Percentiles rank a stretch among this genome's conserved stretches.
These are phyloP conservation scores for Thunnus maccoyii DNA, from an alignment of 2,113 vertebrate genomes.

Conservation along the genomic window DNA sequence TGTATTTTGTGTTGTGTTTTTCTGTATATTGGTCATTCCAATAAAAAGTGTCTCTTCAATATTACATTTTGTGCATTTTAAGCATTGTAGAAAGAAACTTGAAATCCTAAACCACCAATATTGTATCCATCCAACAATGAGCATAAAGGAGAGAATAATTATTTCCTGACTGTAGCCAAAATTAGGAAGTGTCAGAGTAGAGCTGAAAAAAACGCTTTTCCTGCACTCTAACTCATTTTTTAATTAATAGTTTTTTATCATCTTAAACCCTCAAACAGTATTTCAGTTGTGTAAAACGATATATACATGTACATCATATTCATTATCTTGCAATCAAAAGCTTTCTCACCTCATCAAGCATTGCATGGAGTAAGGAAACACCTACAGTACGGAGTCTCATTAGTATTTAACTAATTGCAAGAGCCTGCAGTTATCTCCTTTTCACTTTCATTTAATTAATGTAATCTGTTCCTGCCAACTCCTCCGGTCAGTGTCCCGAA, in stretches of 20 bases:
- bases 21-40: no score
- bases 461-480: conserved; percentile 39
- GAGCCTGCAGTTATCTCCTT: conserved; percentile 23
- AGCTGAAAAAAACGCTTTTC: no score
- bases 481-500: conserved; percentile 34
- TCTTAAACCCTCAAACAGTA: no score
- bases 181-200: no score
- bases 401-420: conserved; percentile 27
- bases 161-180: no score
- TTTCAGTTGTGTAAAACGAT: neutral
- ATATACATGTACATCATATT: no score
- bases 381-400: conserved; percentile 14
- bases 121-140: neutral
- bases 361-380: neutral
- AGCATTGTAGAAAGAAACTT: neutral
- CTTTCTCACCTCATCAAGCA: neutral
- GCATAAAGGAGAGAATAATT: no score
- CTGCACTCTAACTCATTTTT: no score
- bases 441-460: conserved; percentile 41
- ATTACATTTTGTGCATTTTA: no score
- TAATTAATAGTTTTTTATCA: no score
- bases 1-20: no score
- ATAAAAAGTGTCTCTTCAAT: no score
- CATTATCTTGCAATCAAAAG: neutral
- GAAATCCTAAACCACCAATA: neutral